These are phyloP conservation scores for Agrochola circellaris DNA, from an alignment of 2,888 invertebrate genomes.

Conservation along the genomic window DNA sequence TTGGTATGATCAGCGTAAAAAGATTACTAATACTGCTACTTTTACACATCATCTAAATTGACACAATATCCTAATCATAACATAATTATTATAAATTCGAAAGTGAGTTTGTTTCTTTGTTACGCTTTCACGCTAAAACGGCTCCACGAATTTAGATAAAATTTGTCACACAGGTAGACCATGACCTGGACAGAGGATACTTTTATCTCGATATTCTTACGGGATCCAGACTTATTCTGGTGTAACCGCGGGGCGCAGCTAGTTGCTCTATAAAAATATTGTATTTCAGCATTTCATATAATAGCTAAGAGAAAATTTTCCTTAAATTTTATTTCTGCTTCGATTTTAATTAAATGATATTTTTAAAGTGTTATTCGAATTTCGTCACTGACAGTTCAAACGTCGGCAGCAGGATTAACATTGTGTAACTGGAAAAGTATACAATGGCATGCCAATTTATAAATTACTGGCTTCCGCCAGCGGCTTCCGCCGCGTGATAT, in stretches of 20 bases:
- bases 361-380: not conserved
- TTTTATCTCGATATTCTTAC: no score
- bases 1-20: no score
- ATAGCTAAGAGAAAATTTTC: not conserved
- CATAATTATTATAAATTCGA: no score
- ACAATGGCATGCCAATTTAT: not conserved
- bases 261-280: not conserved
- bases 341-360: not conserved
- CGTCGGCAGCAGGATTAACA: not conserved
- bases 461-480: no score
- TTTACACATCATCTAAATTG: not conserved
- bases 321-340: not conserved
- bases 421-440: not conserved
- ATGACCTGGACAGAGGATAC: no score
- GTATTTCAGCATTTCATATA: not conserved
- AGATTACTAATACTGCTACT: not conserved
- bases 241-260: no score
- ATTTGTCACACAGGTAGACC: no score
- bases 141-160: no score
- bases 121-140: no score
- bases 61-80: not conserved
- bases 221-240: no score
- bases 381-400: not conserved
- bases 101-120: no score
- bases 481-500: no score